Base-by-base conservation (phyloP, 2,113 vertebrate species). In the Entelurus aequoreus region DNA sequence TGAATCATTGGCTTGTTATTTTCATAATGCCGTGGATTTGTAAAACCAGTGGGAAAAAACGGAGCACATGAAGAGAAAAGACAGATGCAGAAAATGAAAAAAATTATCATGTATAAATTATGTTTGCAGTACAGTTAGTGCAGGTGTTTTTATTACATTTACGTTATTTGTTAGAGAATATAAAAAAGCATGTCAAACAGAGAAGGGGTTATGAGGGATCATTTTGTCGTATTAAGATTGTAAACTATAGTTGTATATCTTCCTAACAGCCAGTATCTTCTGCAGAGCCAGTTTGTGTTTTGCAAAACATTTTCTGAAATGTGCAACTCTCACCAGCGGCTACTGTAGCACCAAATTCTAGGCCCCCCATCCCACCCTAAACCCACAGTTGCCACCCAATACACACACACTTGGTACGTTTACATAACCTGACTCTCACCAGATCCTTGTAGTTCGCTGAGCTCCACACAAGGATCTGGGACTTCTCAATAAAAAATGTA, bases 1-100 rank as follows among this genome's bases (percentile, higher is more conserved):
- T 81, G 81, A 66, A 60, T 68, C 64, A 55, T 28, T 38, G 53
- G 64, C 68, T 76, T 73, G 66, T 79, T 71, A 80, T 83, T 65
- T 82, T 67, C 65, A 68, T 77, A 68, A n/a, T 68, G 56, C 48
- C 59, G 38, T 38, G 7, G 37, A 59, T 83, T 79, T 74, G 55
- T 73, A 62, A 28, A 68, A 63, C 68, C 77, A 75, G 62, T 49
- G 9, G 71, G 73, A 76, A 77, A 66, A 65, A 56, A 76, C 52
- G 48, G 7, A 68, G 28, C 54, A 52, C 11, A 67, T 1, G 37
- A 60, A 50, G 47, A 66, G 58, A 63, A 62, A 69, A 14, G 15
- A 5, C 15, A 2, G n/a, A 53, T 46, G 35, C 48, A 10, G 21
- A 65, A 54, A 6, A 13, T 19, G 35, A 63, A 54, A 6, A 12